phyloP scores from a whole-genome alignment of 2,113 vertebrate species.

The Cryptotis parvus region DNA sequence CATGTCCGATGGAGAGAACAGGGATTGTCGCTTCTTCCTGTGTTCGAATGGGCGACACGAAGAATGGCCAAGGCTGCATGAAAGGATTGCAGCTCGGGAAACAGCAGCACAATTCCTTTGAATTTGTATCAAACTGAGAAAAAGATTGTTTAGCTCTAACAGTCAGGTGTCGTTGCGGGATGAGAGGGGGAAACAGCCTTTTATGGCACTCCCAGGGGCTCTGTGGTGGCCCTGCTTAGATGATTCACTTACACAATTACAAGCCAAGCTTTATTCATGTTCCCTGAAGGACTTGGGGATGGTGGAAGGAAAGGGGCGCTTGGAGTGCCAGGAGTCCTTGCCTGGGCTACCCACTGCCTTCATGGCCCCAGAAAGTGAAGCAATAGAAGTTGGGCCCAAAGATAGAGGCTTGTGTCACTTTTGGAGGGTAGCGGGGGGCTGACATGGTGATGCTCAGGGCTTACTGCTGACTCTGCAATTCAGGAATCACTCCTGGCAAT shows the following conservation, averaged over 20 bases:
- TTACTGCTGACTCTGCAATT: no score
- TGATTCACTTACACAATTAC: conserved; percentile 12
- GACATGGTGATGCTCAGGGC: no score
- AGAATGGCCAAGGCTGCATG: conserved; percentile 37
- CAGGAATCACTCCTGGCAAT: no score
- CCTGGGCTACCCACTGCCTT: neutral
- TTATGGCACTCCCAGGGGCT: conserved; percentile 30
- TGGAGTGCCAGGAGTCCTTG: neutral
- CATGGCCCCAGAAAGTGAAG: neutral
- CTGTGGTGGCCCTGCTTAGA: neutral
- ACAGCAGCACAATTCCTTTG: conserved; percentile 64
- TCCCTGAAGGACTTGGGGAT: neutral
- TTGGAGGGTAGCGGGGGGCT: no score
- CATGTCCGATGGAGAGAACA: neutral
- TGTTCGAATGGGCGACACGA: conserved; percentile 37
- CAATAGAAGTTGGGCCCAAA: neutral
- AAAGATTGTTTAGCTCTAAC: conserved; percentile 56
- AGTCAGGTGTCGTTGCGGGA: neutral
- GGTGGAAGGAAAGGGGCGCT: neutral
- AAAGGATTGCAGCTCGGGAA: conserved; percentile 53
- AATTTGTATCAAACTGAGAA: conserved; percentile 74
- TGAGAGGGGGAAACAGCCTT: neutral
- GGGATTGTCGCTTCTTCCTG: neutral
- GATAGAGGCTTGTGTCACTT: no score
- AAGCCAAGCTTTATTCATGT: neutral